A percentile compares a stretch with the other conserved stretches of the same genome.
phyloP scores from a whole-genome alignment of 2,888 invertebrate genomes.

The Caenorhabditis becei region DNA sequence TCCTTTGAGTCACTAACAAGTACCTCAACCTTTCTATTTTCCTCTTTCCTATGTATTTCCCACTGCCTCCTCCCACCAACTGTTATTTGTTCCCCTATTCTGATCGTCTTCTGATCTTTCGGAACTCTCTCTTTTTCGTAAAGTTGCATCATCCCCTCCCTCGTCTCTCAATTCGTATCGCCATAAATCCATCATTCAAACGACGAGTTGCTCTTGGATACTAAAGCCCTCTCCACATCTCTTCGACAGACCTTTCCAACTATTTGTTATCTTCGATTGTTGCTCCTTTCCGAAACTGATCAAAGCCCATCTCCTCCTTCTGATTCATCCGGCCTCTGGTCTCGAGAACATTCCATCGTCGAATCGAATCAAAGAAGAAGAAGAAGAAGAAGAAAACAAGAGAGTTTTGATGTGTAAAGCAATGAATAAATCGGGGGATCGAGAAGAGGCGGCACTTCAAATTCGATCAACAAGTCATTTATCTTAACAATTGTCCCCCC shows the following conservation, averaged over 20 bases:
- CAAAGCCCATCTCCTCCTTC: conserved; percentile 6
- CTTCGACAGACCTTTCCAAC: background rate
- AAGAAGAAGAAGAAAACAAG: conserved; percentile 4
- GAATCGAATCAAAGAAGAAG: background rate
- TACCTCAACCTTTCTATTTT: too few relatives aligned
- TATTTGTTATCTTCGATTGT: conserved; percentile 9
- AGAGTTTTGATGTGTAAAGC: background rate
- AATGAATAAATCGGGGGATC: background rate
- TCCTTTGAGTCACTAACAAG: too few relatives aligned
- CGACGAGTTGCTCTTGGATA: conserved; percentile 6
- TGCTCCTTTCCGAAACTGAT: background rate
- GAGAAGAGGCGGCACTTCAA: background rate
- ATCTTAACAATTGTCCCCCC: conserved; percentile 60
- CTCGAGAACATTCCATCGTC: background rate
- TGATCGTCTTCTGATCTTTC: background rate
- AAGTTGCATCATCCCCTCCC: background rate
- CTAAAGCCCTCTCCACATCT: background rate
- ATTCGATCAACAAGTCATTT: conserved; percentile 58
- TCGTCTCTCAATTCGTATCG: background rate
- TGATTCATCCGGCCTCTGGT: background rate
- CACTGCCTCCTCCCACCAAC: too few relatives aligned
- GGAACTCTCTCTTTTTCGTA: background rate
- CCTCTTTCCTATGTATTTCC: too few relatives aligned
- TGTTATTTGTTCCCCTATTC: background rate
- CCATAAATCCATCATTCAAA: conserved; percentile 44